phyloP scores from a whole-genome alignment of 2,888 invertebrate species.

The Leucania comma region DNA sequence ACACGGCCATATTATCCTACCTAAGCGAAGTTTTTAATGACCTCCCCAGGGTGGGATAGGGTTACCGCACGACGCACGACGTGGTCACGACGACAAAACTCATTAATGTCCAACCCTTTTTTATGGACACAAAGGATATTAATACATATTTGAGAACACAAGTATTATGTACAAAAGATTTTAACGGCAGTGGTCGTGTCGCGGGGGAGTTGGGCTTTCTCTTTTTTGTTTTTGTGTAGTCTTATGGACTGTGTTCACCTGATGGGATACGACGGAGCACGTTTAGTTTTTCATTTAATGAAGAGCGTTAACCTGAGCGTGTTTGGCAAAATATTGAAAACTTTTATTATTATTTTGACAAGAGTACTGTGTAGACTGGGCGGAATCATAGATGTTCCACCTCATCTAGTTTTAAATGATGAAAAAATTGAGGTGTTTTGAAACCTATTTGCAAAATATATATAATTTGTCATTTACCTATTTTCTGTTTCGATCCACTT shows the following conservation, averaged over 20 bases:
- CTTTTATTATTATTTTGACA: background rate
- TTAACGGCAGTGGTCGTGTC: constrained; percentile 52
- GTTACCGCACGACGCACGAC: constrained; percentile 60
- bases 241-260: constrained; percentile 1
- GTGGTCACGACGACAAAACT: constrained; percentile 72
- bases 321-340: background rate
- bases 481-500: too few relatives aligned
- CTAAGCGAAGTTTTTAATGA: constrained; percentile 74
- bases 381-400: too few relatives aligned
- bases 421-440: too few relatives aligned
- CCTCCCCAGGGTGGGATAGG: constrained; percentile 69
- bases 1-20: constrained; percentile 56
- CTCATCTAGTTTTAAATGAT: too few relatives aligned
- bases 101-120: constrained; percentile 75
- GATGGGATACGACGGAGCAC: background rate
- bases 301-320: background rate
- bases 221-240: constrained; percentile 36
- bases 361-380: too few relatives aligned
- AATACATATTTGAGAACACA: constrained; percentile 71
- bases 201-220: constrained; percentile 24
- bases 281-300: background rate
- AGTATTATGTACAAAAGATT: constrained; percentile 63
- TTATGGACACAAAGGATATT: constrained; percentile 69
- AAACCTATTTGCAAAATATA: too few relatives aligned
- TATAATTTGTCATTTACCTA: too few relatives aligned